Evolutionary conservation across 1,140 invertebrate species (phyloP).

Genomic region (Lysiphlebus fabarum): DNA sequence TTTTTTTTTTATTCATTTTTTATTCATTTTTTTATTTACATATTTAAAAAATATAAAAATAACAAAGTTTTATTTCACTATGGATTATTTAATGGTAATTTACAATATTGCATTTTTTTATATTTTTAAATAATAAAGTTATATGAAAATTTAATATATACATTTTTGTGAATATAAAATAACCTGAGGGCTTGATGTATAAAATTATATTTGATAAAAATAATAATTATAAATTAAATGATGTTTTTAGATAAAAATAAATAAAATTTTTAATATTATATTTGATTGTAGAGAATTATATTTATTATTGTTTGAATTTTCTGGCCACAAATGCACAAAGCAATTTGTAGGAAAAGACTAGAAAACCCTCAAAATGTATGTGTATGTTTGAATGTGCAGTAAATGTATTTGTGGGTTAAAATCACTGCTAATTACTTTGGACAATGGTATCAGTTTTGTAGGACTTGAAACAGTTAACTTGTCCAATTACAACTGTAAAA

Average conservation of each 20-base stretch:
- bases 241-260: too few species aligned
- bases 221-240: too few species aligned
- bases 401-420: slow-evolving; percentile 18
- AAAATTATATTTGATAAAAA: too few species aligned
- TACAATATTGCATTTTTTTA: neutral
- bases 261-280: neutral
- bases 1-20: too few species aligned
- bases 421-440: slow-evolving; percentile 37
- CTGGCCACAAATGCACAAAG: neutral
- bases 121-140: neutral
- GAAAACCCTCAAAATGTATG: slow-evolving; percentile 16
- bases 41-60: neutral
- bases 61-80: neutral
- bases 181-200: too few species aligned
- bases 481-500: too few species aligned
- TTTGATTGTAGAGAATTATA: neutral
- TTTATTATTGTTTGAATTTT: neutral
- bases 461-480: neutral
- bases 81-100: neutral
- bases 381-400: too few species aligned
- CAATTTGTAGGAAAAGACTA: slow-evolving; percentile 16
- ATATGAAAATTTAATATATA: too few species aligned
- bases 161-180: too few species aligned
- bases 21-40: neutral
- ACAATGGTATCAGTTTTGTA: slow-evolving; percentile 26